A percentile compares a stretch with the other conserved stretches of the same genome.
Evolutionary conservation across 2,888 invertebrate species (phyloP).

Genomic region (Zeuzera pyrina): DNA sequence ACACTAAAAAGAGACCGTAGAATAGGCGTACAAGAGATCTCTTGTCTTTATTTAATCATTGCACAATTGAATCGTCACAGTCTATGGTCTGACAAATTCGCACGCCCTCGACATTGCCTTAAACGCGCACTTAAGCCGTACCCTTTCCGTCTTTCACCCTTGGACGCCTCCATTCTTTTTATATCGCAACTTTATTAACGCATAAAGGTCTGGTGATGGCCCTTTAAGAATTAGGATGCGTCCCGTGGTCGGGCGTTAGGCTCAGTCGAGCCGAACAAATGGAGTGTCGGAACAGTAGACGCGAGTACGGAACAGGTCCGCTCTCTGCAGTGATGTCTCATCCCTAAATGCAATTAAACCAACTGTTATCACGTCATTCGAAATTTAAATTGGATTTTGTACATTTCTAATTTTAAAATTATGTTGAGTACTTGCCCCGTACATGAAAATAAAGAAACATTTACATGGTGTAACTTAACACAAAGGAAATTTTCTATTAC

Average conservation of each 20-base stretch:
- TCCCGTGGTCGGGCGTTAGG: constrained; percentile 48
- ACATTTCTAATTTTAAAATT: constrained; percentile 5
- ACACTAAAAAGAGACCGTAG: too few species aligned
- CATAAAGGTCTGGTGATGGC: constrained; percentile 71
- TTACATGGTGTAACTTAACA: too few species aligned
- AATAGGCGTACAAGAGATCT: constrained; percentile 29
- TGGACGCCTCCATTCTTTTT: constrained; percentile 70
- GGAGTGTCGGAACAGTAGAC: constrained; percentile 49
- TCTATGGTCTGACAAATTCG: constrained; percentile 66
- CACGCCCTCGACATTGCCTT: constrained; percentile 68
- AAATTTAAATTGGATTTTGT: constrained; percentile 40
- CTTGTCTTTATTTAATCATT: constrained; percentile 67
- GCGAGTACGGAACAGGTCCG: constrained; percentile 23
- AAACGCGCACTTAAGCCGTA: constrained; percentile 69
- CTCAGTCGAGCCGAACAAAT: constrained; percentile 62
- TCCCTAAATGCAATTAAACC: constrained; percentile 55
- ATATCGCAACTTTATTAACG: constrained; percentile 74
- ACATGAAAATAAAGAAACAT: too few species aligned
- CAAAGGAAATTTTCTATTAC: constrained; percentile 40
- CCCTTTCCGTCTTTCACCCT: constrained; percentile 67
- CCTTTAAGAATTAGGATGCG: constrained; percentile 72
- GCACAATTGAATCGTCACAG: constrained; percentile 57
- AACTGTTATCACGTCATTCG: constrained; percentile 46
- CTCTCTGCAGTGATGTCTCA: constrained; percentile 31
- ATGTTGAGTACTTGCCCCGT: too few species aligned